Evolutionary conservation across 2,113 vertebrate species (phyloP), one percentile per base, ranked within the genome.

Genomic region (Sebastes fasciatus): DNA sequence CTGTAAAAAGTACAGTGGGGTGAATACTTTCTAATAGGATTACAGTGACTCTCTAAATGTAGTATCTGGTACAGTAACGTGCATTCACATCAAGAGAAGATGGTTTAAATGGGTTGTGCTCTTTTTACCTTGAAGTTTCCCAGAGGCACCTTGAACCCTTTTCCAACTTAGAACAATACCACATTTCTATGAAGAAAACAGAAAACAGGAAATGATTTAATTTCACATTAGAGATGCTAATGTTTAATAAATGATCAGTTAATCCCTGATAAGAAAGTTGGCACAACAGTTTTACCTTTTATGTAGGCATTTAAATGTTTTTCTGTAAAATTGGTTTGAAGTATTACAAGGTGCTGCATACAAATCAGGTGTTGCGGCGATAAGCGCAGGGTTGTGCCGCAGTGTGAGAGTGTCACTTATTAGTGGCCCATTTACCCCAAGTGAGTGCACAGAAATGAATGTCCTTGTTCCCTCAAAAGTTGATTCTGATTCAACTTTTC

Each of bases 151-250:
- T 93, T 99, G 98, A 42, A 99, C 98, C 93, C 98, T 96, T 91
- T 99, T 99, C 98, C 98, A 99, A 92, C 98, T 99, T 80, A 99
- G 95, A 92, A 99, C 98, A 94, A 99, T 96, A 43, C 98, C 98
- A 94, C 98, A 99, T 98, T 99, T 99, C 98, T 94, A 87, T 7
- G 26, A 14, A 0, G 19, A 71, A 74, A 66, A 54, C 4, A 61
- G 16, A 60, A 7, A 2, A 66, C 7, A 63, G 43, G 58, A 45
- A 45, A 34, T 7, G 1, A 26, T 52, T 48, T 52, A 34, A 43
- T 21, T 34, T 61, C 2, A 51, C 1, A 19, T 61, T 21, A 52
- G 3, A 73, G 19, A 46, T 7, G 6, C 5, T 51, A 45, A 11
- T 42, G 16, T 58, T 23, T 12, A 49, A n/a, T 72, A 3, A 75